These are phyloP conservation scores for Percina caprodes DNA, from an alignment of 2,113 vertebrate species.

Conservation along the genomic window DNA sequence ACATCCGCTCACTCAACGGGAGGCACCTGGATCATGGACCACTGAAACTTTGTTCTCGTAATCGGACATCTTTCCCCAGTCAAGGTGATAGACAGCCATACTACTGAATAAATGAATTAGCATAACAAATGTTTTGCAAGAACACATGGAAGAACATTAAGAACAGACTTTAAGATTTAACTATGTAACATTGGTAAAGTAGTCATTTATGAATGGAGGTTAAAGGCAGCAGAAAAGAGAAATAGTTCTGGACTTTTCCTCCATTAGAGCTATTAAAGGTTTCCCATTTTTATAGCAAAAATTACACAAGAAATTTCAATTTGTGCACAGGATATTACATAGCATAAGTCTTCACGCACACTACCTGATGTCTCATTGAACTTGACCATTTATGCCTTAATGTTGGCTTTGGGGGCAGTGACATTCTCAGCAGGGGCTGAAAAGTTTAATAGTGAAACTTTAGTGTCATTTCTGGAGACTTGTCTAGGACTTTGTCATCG, in stretches of 20 bases:
- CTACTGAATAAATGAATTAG: not conserved
- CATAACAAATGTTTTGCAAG: not conserved
- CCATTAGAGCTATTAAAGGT: not conserved
- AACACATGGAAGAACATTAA: not conserved
- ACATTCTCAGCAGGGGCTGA: not conserved
- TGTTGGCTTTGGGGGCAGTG: not conserved
- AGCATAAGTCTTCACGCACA: not conserved
- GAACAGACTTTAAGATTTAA: not conserved
- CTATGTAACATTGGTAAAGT: slow-evolving; percentile 45
- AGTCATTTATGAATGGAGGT: slow-evolving; percentile 24
- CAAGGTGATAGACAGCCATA: not conserved
- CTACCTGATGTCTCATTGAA: slow-evolving; percentile 1
- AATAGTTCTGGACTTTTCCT: not conserved
- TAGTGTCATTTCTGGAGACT: not conserved
- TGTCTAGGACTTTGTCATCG: not conserved
- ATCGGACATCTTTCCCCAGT: slow-evolving; percentile 6
- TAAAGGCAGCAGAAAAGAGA: slow-evolving; percentile 13
- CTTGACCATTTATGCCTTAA: not conserved
- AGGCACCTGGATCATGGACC: slow-evolving; percentile 30
- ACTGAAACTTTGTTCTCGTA: not conserved
- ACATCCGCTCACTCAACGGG: slow-evolving; percentile 52
- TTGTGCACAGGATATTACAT: not conserved
- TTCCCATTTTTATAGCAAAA: not conserved
- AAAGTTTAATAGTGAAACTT: not conserved
- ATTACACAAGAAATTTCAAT: not conserved